These are phyloP conservation scores for Micrasema minimum DNA, from an alignment of 1,140 invertebrate genomes.

Conservation along the genomic window DNA sequence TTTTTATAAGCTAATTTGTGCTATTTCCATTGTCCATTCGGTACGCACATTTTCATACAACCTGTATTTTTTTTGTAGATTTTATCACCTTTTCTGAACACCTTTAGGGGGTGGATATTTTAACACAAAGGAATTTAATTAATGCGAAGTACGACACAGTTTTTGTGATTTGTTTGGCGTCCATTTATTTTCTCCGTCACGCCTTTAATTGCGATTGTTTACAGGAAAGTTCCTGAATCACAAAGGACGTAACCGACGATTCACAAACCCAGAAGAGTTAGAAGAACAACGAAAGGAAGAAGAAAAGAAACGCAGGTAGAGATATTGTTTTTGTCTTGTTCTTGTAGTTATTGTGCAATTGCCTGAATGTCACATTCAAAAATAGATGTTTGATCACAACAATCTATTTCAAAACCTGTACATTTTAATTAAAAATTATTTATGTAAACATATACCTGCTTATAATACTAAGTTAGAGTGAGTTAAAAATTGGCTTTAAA, in stretches of 20 bases:
- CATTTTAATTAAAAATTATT: too few relatives aligned
- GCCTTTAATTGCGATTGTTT: slow-evolving; percentile 55
- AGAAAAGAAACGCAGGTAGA: slow-evolving; percentile 64
- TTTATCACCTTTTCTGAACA: too few relatives aligned
- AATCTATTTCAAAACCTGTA: too few relatives aligned
- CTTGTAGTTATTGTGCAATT: slow-evolving; percentile 27
- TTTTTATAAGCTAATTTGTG: too few relatives aligned
- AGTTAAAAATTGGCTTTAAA: too few relatives aligned
- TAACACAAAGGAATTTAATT: too few relatives aligned
- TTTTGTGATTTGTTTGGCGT: slow-evolving; percentile 16
- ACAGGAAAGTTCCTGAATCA: slow-evolving; percentile 89
- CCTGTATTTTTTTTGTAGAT: too few relatives aligned
- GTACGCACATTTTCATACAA: too few relatives aligned
- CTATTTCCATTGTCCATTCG: too few relatives aligned
- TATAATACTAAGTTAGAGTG: too few relatives aligned
- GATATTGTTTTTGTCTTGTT: slow-evolving; percentile 5
- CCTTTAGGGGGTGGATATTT: too few relatives aligned
- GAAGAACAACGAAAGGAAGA: slow-evolving; percentile 85
- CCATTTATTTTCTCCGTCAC: slow-evolving; percentile 35
- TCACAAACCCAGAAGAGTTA: slow-evolving; percentile 93
- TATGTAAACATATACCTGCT: too few relatives aligned
- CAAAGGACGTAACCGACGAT: slow-evolving; percentile 91
- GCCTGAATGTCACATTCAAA: slow-evolving; percentile 43
- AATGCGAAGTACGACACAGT: slow-evolving; percentile 2
- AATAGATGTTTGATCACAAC: not conserved